These are phyloP conservation scores for Pristionchus japonicus DNA, from an alignment of 2,888 invertebrate genomes.

Conservation along the genomic window DNA sequence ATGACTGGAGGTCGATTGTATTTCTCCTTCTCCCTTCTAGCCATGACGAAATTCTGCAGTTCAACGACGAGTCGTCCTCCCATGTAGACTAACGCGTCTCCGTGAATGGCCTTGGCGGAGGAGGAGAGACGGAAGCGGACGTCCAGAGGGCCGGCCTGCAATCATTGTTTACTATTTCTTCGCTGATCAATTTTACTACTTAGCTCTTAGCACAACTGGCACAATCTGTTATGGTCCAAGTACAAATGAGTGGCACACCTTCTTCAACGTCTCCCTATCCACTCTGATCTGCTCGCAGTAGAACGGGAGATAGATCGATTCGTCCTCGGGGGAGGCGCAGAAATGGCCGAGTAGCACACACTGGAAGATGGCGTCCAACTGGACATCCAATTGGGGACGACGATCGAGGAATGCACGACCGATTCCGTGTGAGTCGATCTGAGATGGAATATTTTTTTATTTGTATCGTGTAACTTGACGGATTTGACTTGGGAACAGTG, in stretches of 20 bases:
- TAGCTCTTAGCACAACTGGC: too few species aligned
- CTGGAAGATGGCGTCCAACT: constrained; percentile 60
- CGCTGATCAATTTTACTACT: too few species aligned
- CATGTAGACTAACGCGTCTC: neutral
- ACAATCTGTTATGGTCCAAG: too few species aligned
- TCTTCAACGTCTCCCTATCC: constrained; percentile 42
- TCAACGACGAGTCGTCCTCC: neutral
- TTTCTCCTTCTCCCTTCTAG: neutral
- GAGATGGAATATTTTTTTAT: too few species aligned
- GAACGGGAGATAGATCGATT: constrained; percentile 57
- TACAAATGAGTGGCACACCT: too few species aligned
- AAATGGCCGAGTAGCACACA: constrained; percentile 54
- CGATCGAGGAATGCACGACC: neutral
- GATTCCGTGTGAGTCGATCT: neutral
- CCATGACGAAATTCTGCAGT: neutral
- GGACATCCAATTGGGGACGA: constrained; percentile 55
- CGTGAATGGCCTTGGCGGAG: neutral
- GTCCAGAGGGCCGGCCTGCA: neutral
- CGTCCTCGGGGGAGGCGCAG: constrained; percentile 51
- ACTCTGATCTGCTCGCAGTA: constrained; percentile 54
- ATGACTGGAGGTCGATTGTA: neutral
- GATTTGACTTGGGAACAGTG: too few species aligned
- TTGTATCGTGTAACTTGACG: too few species aligned
- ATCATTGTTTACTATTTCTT: too few species aligned
- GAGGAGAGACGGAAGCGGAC: constrained; percentile 28